phyloP scores from a whole-genome alignment of 2,797 vertebrate genomes.

The Enteromius unitaeniatus region DNA sequence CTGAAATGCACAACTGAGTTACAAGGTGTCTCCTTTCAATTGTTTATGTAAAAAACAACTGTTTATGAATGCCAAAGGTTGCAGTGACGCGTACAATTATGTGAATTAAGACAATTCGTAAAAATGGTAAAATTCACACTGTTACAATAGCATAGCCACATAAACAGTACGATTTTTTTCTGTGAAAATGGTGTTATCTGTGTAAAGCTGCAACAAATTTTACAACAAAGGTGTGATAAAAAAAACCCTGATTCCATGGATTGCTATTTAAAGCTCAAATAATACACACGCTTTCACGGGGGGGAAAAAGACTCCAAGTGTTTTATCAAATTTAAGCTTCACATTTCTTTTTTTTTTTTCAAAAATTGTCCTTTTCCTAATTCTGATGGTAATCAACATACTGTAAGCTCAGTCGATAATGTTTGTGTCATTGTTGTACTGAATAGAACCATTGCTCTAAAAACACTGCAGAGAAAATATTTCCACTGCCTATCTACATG shows the following conservation, averaged over 20 bases:
- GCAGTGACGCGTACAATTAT: background rate
- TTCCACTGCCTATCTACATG: conserved; percentile 35
- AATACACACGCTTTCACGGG: background rate
- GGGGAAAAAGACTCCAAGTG: background rate
- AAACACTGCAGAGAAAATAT: conserved; percentile 22
- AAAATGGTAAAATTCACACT: background rate
- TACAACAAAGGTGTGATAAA: background rate
- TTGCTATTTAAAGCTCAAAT: background rate
- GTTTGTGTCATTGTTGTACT: background rate
- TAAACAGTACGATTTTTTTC: background rate
- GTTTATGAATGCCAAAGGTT: background rate
- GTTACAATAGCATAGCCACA: background rate
- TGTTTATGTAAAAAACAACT: background rate
- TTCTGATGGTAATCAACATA: background rate
- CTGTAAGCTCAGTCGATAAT: no score
- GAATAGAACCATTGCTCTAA: background rate
- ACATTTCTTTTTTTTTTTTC: background rate
- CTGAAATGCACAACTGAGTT: background rate
- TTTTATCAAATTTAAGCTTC: background rate
- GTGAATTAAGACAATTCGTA: background rate
- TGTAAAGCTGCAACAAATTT: background rate
- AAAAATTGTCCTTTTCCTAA: background rate
- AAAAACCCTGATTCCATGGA: no score
- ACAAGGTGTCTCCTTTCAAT: background rate
- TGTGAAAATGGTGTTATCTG: background rate